These are phyloP conservation scores for Zaprionus ornatus DNA, from an alignment of 1,140 invertebrate species.

Conservation along the genomic window DNA sequence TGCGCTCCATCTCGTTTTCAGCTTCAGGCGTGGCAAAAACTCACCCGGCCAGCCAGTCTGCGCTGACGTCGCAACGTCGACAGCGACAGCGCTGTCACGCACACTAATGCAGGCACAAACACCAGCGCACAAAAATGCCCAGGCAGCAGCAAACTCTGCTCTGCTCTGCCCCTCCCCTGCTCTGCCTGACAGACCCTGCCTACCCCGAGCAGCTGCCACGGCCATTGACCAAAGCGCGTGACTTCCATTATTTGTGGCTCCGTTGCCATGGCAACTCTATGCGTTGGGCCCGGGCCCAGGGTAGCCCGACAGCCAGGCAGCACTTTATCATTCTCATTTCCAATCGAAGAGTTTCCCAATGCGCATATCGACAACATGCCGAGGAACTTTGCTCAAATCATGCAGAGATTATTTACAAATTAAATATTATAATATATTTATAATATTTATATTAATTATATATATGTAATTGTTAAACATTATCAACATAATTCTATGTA, in stretches of 20 bases:
- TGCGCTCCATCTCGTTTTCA: constrained; percentile 48
- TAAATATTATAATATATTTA: background rate
- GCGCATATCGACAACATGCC: background rate
- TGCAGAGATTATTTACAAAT: no score
- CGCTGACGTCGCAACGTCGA: constrained; percentile 28
- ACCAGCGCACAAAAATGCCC: constrained; percentile 40
- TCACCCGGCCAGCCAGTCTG: constrained; percentile 36
- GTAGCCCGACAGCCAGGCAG: background rate
- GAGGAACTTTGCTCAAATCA: background rate
- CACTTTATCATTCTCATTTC: constrained; percentile 24
- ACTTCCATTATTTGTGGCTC: constrained; percentile 58
- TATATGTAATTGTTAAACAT: background rate
- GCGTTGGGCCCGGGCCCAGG: constrained; percentile 15
- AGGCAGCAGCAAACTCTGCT: constrained; percentile 8
- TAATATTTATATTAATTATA: background rate
- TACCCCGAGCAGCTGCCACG: background rate
- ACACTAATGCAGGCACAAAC: constrained; percentile 61
- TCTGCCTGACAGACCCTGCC: background rate
- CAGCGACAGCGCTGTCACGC: constrained; percentile 49
- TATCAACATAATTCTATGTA: background rate
- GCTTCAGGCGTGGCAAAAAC: constrained; percentile 64
- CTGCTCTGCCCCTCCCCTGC: background rate
- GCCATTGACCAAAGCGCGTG: constrained; percentile 53
- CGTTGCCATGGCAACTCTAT: constrained; percentile 51
- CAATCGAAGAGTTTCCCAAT: constrained; percentile 3